Evolutionary conservation across 2,888 invertebrate species (phyloP).

Genomic region (Drosophila emarginata): DNA sequence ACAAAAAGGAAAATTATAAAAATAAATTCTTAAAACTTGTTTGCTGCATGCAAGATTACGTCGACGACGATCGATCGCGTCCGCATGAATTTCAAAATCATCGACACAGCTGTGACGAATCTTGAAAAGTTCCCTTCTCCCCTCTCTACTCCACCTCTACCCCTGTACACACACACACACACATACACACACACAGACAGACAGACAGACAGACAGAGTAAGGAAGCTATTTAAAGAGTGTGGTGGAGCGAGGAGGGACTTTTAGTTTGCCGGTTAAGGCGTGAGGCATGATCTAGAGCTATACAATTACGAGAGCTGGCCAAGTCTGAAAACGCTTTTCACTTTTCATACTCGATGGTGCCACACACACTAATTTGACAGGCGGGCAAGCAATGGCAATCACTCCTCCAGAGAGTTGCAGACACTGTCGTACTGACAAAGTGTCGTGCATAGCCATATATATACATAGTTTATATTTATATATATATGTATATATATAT

Average conservation of each 20-base stretch:
- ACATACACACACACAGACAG: too few relatives aligned
- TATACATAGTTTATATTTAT: neutral
- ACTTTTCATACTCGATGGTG: constrained; percentile 61
- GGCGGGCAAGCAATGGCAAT: constrained; percentile 73
- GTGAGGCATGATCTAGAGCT: constrained; percentile 26
- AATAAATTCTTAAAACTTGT: constrained; percentile 72
- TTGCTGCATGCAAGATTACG: constrained; percentile 72
- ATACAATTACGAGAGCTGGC: constrained; percentile 42
- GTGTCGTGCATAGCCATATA: constrained; percentile 46
- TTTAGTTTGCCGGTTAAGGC: constrained; percentile 1
- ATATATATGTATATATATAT: neutral
- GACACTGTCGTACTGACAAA: constrained; percentile 34
- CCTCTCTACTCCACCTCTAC: neutral
- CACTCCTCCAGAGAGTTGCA: constrained; percentile 46
- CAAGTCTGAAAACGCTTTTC: constrained; percentile 59
- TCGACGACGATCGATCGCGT: constrained; percentile 63
- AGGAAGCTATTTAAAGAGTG: neutral
- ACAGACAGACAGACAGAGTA: too few relatives aligned
- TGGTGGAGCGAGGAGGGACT: neutral
- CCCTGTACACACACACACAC: neutral
- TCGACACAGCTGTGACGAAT: constrained; percentile 74
- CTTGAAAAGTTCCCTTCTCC: constrained; percentile 46
- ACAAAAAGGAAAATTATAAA: constrained; percentile 60
- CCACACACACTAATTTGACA: constrained; percentile 65
- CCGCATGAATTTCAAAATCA: constrained; percentile 71